Base-by-base conservation (phyloP, 2,888 invertebrate genomes). In the Pelosia muscerda region DNA sequence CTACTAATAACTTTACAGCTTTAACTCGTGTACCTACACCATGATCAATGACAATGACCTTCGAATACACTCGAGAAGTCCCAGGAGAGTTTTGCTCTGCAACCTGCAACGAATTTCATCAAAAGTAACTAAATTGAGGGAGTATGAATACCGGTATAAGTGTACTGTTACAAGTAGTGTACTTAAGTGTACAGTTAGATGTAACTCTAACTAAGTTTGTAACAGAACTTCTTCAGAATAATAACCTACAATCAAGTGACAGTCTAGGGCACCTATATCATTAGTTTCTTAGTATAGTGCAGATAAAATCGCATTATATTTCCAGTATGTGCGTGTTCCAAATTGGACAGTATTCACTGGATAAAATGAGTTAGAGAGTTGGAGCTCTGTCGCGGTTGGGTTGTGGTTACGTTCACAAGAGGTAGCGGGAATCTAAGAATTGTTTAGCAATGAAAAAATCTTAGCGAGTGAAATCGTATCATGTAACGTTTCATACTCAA, bases 331-430 rank as follows among this genome's bases (percentile, higher is more conserved):
- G 79, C 72, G 76, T 78, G 81, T 77, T 81, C 81, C 86, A 88
- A 90, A 91, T 89, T 91, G 90, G 85, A 87, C 84, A 83, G 86
- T 86, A 90, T 90, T 90, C 89, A 90, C 79, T 84, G 84, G 81
- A 84, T 85, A 89, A 90, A 91, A 83, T 82, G 85, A 90, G 90
- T 89, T 88, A 87, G 76, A 74, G 84, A 85, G 82, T 84, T 83
- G 78, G 73, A 74, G 66, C 73, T 71, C 75, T 78, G 75, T 76
- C 75, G 67, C 66, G 68, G 26, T 72, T 59, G 57, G 58, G 69
- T 38, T 62, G 54, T 0, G 57, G 56, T 10, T 23, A 53, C 19
- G 22, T 23, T 74, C 57, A 57, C 23, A 49, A 22, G 65, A 31
- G 74, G 57, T 19, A 73, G 82, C 79, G 85, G 67, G 34, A 28